phyloP scores from a whole-genome alignment of 2,888 invertebrate species.

The Dichetophora obliterata region DNA sequence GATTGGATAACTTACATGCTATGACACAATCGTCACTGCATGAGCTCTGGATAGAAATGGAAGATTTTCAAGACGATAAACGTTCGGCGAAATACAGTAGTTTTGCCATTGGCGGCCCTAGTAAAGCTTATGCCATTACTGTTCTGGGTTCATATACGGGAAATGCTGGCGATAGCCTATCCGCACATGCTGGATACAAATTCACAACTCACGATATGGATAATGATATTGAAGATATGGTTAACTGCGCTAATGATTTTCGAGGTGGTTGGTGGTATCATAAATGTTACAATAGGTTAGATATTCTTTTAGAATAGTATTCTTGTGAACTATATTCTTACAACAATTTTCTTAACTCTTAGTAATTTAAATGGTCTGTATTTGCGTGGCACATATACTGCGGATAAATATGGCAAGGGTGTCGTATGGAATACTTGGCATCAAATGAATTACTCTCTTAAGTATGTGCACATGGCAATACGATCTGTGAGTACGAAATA shows the following conservation, averaged over 20 bases:
- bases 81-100: constrained; percentile 73
- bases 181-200: constrained; percentile 76
- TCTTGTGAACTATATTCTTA: too few relatives aligned
- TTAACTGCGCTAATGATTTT: constrained; percentile 75
- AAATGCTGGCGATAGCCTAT: constrained; percentile 75
- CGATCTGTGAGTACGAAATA: too few relatives aligned
- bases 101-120: constrained; percentile 75
- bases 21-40: constrained; percentile 61
- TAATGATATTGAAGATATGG: constrained; percentile 76
- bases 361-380: constrained; percentile 21
- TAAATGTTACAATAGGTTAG: constrained; percentile 57
- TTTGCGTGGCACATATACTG: neutral
- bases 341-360: neutral
- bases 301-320: neutral
- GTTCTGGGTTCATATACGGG: constrained; percentile 75
- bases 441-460: neutral
- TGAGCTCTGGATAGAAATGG: constrained; percentile 74
- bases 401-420: neutral
- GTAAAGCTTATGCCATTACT: constrained; percentile 75
- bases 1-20: constrained; percentile 74
- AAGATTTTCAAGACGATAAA: constrained; percentile 73
- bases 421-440: neutral
- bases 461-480: constrained; percentile 1
- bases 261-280: constrained; percentile 80
- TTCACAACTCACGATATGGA: constrained; percentile 77